A percentile compares a stretch with the other conserved stretches of the same genome.
phyloP scores from a whole-genome alignment of 1,140 invertebrate genomes.

The Aphelenchoides fujianensis region DNA sequence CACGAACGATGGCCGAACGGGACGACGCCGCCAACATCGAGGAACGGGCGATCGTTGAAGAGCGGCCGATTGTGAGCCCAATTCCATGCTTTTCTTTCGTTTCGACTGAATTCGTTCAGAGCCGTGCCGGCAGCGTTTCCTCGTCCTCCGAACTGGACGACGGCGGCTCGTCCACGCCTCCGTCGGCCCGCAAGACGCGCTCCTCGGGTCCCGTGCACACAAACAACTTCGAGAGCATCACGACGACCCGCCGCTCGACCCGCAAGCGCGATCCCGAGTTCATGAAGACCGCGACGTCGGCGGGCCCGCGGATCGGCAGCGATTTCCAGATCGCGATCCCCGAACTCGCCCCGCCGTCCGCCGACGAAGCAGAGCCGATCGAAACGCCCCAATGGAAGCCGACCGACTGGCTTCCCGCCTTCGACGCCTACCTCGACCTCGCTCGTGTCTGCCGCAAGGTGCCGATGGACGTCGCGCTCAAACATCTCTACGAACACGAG shows the following conservation, averaged over 20 bases:
- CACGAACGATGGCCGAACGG: background rate
- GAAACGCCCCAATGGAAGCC: background rate
- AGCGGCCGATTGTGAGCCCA: too few relatives aligned
- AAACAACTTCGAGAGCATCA: background rate
- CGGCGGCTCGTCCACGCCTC: background rate
- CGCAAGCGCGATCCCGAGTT: constrained; percentile 3
- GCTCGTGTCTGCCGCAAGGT: constrained; percentile 11
- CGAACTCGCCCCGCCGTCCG: background rate
- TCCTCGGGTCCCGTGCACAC: constrained; percentile 2
- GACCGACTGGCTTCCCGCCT: background rate
- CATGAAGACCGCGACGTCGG: background rate
- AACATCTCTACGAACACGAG: background rate
- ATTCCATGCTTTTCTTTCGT: background rate
- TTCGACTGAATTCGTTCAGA: background rate
- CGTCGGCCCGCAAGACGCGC: constrained; percentile 2
- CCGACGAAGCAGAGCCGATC: background rate
- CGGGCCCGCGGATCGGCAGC: background rate
- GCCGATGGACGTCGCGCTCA: background rate
- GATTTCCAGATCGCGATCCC: background rate
- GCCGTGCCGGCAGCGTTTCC: background rate
- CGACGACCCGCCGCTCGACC: background rate
- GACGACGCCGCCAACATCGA: background rate
- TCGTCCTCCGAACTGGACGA: constrained; percentile 7
- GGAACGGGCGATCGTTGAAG: background rate
- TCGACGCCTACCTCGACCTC: background rate